Conservation (phyloP, 2,797 vertebrate genomes). For the Acrossocheilus fasciatus region DNA sequence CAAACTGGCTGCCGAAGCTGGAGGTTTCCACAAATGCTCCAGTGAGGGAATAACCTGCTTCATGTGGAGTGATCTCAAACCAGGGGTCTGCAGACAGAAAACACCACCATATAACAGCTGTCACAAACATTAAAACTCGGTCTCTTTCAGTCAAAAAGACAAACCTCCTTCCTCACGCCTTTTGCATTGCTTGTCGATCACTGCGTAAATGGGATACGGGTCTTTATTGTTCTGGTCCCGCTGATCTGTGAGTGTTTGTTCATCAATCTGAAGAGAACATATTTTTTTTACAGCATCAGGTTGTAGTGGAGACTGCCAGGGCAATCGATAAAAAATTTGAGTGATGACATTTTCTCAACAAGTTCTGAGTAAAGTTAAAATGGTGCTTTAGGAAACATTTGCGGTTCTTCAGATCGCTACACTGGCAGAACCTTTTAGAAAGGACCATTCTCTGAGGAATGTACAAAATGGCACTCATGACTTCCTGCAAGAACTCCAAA, state of each 20-base stretch:
- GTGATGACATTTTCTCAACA: neutral
- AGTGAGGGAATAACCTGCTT: constrained; percentile 45
- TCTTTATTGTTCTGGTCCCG: constrained; percentile 11
- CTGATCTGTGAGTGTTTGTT: constrained; percentile 25
- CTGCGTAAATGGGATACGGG: constrained; percentile 53
- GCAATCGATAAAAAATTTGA: neutral
- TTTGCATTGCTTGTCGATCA: constrained; percentile 46
- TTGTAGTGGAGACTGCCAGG: neutral
- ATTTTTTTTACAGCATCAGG: neutral
- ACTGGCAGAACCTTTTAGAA: neutral
- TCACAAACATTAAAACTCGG: neutral
- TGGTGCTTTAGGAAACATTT: neutral
- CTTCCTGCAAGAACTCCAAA: neutral
- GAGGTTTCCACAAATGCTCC: constrained; percentile 31
- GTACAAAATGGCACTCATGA: neutral
- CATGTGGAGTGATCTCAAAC: constrained; percentile 45
- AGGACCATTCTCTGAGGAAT: neutral
- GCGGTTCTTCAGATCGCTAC: no score
- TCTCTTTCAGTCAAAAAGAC: neutral
- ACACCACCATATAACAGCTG: neutral
- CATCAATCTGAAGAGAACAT: constrained; percentile 29
- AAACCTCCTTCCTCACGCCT: constrained; percentile 4
- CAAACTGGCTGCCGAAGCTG: constrained; percentile 24
- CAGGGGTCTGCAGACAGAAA: constrained; percentile 5
- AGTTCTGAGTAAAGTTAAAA: neutral